phyloP scores from a whole-genome alignment of 2,888 invertebrate genomes.

The Branchipolynoe longqiensis region DNA sequence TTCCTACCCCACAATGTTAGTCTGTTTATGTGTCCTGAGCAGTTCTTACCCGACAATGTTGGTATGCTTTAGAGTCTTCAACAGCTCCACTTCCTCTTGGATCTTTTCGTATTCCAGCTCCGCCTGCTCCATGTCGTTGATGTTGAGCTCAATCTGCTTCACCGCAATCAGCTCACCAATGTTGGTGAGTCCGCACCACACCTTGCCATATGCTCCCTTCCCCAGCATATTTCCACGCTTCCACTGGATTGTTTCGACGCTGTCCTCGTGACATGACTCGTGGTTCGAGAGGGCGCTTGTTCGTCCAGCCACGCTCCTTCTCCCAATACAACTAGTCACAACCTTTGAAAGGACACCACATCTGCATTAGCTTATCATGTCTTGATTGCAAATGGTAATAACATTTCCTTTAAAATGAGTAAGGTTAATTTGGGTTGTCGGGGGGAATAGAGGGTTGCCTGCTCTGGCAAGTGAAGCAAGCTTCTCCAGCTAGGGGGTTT shows the following conservation, averaged over 20 bases:
- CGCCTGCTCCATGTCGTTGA: constrained; percentile 76
- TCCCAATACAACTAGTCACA: constrained; percentile 70
- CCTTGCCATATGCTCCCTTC: constrained; percentile 81
- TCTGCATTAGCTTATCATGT: too few relatives aligned
- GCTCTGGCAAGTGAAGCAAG: too few relatives aligned
- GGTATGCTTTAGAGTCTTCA: constrained; percentile 80
- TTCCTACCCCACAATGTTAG: too few relatives aligned
- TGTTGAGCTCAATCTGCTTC: constrained; percentile 81
- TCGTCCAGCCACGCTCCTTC: constrained; percentile 59
- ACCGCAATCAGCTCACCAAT: constrained; percentile 81
- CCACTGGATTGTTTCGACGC: constrained; percentile 79
- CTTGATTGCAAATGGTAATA: too few relatives aligned
- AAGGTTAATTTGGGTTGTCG: too few relatives aligned
- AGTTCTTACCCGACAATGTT: constrained; percentile 81
- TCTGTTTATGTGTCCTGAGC: too few relatives aligned
- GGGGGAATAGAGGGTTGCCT: too few relatives aligned
- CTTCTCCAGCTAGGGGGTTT: too few relatives aligned
- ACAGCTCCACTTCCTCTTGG: constrained; percentile 81
- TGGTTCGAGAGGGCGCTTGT: constrained; percentile 70
- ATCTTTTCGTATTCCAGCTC: constrained; percentile 81
- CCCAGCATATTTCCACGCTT: constrained; percentile 81
- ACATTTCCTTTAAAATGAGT: too few relatives aligned
- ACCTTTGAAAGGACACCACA: constrained; percentile 57
- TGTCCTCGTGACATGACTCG: constrained; percentile 68
- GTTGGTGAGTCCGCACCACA: constrained; percentile 81